Conservation (phyloP, 2,888 invertebrate genomes). For the Melanostoma scalare region DNA sequence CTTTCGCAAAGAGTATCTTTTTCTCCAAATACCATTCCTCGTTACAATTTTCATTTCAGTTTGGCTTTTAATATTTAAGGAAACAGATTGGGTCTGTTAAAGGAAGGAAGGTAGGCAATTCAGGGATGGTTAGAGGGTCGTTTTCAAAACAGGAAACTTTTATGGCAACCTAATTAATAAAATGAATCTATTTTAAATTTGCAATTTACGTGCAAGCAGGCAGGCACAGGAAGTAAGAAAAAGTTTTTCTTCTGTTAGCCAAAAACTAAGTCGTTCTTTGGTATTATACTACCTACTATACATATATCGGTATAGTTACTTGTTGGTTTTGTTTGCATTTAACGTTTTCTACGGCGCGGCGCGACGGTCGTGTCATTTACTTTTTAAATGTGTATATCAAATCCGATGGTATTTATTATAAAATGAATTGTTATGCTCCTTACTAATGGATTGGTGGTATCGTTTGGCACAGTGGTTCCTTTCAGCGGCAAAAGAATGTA, state of each 20-base stretch:
- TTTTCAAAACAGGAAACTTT: slow-evolving; percentile 75
- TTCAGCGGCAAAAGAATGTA: neutral
- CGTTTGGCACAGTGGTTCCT: slow-evolving; percentile 26
- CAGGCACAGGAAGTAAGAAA: slow-evolving; percentile 47
- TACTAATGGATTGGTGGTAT: slow-evolving; percentile 65
- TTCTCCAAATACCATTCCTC: slow-evolving; percentile 18
- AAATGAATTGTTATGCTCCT: slow-evolving; percentile 58
- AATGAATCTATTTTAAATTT: slow-evolving; percentile 77
- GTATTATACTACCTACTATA: neutral
- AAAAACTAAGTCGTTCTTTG: slow-evolving; percentile 62
- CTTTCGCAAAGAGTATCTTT: slow-evolving; percentile 39
- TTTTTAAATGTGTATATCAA: slow-evolving; percentile 54
- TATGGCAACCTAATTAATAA: slow-evolving; percentile 80
- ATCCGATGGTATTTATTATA: slow-evolving; percentile 57
- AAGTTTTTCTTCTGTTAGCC: slow-evolving; percentile 65
- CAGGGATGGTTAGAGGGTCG: slow-evolving; percentile 37
- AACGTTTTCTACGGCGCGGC: slow-evolving; percentile 14
- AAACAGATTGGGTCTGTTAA: slow-evolving; percentile 69
- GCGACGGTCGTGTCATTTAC: slow-evolving; percentile 38
- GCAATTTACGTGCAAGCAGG: slow-evolving; percentile 75
- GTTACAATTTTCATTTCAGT: slow-evolving; percentile 69
- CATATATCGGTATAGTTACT: slow-evolving; percentile 7
- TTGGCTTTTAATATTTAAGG: slow-evolving; percentile 71
- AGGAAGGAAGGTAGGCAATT: slow-evolving; percentile 17
- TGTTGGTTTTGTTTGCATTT: slow-evolving; percentile 20